Base-by-base conservation (phyloP, 1,140 invertebrate species). In the Odontomachus brunneus region DNA sequence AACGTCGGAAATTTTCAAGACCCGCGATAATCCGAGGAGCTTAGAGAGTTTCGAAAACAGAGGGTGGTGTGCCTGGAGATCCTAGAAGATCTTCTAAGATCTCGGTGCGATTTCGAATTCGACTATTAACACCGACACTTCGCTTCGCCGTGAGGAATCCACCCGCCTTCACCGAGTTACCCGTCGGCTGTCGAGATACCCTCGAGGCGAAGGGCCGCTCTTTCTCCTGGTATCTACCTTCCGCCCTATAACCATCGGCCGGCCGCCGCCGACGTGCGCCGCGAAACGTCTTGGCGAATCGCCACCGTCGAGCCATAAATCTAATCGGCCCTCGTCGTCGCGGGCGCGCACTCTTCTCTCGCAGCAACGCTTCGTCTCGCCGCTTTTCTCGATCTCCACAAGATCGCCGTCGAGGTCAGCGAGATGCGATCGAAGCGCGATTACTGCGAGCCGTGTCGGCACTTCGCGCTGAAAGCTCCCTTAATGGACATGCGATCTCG, bases 221-320 rank as follows among this genome's bases (percentile, higher is more conserved):
- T 83, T 49, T 59, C 38, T 48, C 62, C n/a, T 49, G 9, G 26
- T 74, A 69, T 78, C 57, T 82, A 72, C 59, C 67, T 29, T 53
- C 53, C 65, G 33, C 38, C 26, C 49, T 65, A 48, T 72, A 76
- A 59, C 51, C 69, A 24, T 66, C 66, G 29, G 14, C 17, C 55
- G 38, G 24, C 55, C 83, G 38, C n/a, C n/a, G n/a, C 53, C 83
- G 49, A 55, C 44, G 48, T 69, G 74, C 72, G 57, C 48, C 62
- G 72, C 24, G 67, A 66, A 85, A 75, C 71, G 14, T 83, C 33
- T 85, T 74, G 62, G 69, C 73, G 74, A 85, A 80, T 86, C 73
- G 74, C 74, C 83, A 80, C 60, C 69, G 73, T 51, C 60, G 57
- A 62, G 62, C 84, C 80, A 88, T 90, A 91, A 90, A 90, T 91